A percentile compares a stretch with the other conserved stretches of the same genome.
Conservation (phyloP, 2,797 vertebrate species). For the Mycteria americana region DNA sequence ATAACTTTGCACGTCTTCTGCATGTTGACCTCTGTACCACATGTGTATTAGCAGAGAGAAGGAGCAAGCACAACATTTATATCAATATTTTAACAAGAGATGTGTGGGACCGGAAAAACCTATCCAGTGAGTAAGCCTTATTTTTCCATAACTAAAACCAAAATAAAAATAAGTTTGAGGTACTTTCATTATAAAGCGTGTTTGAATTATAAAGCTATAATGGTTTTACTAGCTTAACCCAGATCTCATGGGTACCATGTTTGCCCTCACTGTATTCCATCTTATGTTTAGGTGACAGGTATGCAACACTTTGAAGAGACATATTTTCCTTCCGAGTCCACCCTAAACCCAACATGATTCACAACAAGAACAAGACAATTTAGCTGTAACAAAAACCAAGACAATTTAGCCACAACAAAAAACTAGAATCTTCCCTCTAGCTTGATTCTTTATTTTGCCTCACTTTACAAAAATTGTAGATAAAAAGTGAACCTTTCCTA, state of each 20-base stretch:
- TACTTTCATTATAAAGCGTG: not conserved
- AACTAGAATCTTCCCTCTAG: not conserved
- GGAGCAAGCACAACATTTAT: not conserved
- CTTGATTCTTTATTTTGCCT: not conserved
- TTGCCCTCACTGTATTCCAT: not conserved
- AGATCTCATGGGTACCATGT: not conserved
- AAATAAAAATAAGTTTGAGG: not conserved
- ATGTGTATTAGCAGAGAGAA: not conserved
- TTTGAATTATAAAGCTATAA: not conserved
- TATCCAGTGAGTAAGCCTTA: not conserved
- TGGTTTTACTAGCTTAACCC: not conserved
- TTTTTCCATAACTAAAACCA: not conserved
- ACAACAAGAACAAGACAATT: not conserved
- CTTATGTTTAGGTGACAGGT: not conserved
- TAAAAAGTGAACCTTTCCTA: not conserved
- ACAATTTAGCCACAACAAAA: not conserved
- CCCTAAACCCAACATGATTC: not conserved
- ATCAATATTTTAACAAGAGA: slow-evolving; percentile 29
- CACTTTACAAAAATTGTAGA: not conserved
- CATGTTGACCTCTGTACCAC: not conserved
- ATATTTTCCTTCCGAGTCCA: not conserved
- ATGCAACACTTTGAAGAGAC: not conserved
- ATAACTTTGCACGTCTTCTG: slow-evolving; percentile 20
- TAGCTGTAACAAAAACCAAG: not conserved
- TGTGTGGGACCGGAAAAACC: slow-evolving; percentile 7